Conservation (phyloP, 2,888 invertebrate species). For the Cosmia pyralina region DNA sequence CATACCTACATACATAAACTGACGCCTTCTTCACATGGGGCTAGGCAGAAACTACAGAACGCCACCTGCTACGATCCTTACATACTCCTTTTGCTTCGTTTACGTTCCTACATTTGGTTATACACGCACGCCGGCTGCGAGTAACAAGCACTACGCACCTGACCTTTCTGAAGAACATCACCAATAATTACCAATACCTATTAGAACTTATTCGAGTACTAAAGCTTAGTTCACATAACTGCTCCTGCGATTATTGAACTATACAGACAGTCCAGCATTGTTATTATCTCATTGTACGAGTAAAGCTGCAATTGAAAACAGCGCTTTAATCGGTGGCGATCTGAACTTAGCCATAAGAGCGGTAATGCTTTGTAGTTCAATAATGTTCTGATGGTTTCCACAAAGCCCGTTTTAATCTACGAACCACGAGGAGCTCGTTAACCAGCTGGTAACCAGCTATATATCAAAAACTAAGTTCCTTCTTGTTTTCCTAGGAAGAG, state of each 20-base stretch:
- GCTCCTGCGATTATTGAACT: neutral
- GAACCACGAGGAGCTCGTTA: conserved; percentile 19
- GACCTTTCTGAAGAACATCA: too few species aligned
- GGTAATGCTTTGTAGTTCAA: conserved; percentile 18
- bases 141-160: too few species aligned
- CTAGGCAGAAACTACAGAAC: too few species aligned
- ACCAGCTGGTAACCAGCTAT: conserved; percentile 43
- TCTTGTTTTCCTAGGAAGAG: conserved; percentile 29
- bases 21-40: too few species aligned
- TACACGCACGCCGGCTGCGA: too few species aligned
- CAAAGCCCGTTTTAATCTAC: conserved; percentile 55
- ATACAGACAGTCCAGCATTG: neutral
- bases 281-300: conserved; percentile 6
- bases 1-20: neutral
- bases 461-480: conserved; percentile 48
- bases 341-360: conserved; percentile 10
- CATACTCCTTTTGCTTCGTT: too few species aligned
- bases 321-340: conserved; percentile 7
- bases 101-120: too few species aligned
- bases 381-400: conserved; percentile 29
- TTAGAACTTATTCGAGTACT: neutral
- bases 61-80: too few species aligned
- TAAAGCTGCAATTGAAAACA: conserved; percentile 17
- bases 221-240: neutral
- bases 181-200: too few species aligned